A percentile compares a stretch with the other conserved stretches of the same genome.
Evolutionary conservation across 2,888 invertebrate genomes (phyloP).

Genomic region (Zygothrica quintamaculata): DNA sequence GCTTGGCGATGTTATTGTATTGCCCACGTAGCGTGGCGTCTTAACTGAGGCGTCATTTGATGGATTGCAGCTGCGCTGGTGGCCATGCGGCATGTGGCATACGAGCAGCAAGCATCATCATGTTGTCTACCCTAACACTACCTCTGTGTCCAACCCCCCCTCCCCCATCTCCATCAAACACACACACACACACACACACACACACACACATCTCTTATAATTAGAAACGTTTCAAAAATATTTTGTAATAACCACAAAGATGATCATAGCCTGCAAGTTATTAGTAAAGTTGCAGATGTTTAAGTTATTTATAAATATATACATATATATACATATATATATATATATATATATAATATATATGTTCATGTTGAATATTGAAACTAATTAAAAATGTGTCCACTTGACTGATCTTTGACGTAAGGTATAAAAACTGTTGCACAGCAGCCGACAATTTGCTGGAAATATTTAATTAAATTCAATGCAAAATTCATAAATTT

Average conservation of each 20-base stretch:
- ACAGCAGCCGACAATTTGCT: conserved; percentile 33
- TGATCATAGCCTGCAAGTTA: conserved; percentile 46
- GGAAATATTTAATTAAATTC: conserved; percentile 58
- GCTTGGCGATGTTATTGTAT: no score
- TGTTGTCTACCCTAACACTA: conserved; percentile 15
- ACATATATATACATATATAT: no score
- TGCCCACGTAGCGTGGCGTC: conserved; percentile 23
- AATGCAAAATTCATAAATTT: conserved; percentile 23
- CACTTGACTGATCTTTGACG: conserved; percentile 56
- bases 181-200: no score
- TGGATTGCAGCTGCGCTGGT: conserved; percentile 71
- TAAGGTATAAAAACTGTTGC: conserved; percentile 2
- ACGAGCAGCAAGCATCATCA: conserved; percentile 34
- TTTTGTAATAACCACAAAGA: conserved; percentile 50
- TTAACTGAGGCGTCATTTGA: conserved; percentile 52
- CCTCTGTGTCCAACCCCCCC: conserved; percentile 2
- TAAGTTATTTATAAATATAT: conserved; percentile 43
- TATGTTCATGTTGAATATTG: conserved; percentile 6
- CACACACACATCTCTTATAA: no score
- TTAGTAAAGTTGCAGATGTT: conserved; percentile 54
- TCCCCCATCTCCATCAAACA: no score
- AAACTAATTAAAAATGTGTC: conserved; percentile 65
- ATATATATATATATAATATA: no score
- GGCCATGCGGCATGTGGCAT: conserved; percentile 5
- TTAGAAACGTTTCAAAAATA: conserved; percentile 59